Conservation (phyloP, 2,888 invertebrate genomes). For the Orthonevra nobilis region DNA sequence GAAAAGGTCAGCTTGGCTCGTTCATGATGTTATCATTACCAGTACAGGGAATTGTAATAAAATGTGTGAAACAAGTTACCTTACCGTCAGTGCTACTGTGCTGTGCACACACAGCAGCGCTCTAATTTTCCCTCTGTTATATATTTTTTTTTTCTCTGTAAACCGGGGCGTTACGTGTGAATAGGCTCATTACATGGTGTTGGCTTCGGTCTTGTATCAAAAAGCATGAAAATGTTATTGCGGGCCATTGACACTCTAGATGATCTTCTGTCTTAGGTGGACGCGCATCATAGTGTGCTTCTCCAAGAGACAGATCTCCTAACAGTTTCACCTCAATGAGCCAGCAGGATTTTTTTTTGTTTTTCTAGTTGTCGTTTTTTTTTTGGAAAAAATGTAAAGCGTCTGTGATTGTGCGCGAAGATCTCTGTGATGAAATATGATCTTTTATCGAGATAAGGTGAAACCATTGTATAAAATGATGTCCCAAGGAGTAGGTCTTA, state of each 20-base stretch:
- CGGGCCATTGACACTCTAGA: conserved; percentile 62
- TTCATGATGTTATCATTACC: conserved; percentile 52
- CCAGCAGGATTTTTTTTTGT: conserved; percentile 29
- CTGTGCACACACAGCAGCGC: conserved; percentile 25
- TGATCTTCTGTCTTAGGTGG: no score
- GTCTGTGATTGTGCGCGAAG: conserved; percentile 51
- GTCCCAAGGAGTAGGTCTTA: conserved; percentile 60
- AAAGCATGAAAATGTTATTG: conserved; percentile 49
- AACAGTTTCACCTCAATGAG: conserved; percentile 49
- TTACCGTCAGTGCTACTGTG: conserved; percentile 47
- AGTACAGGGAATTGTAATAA: conserved; percentile 69
- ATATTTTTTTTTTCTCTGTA: conserved; percentile 33
- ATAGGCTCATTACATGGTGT: conserved; percentile 59
- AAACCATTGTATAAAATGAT: conserved; percentile 64
- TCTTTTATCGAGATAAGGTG: conserved; percentile 70
- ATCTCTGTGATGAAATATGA: conserved; percentile 67
- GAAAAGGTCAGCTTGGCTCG: conserved; percentile 61
- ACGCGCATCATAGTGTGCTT: background rate
- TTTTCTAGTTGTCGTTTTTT: no score
- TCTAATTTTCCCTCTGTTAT: conserved; percentile 52
- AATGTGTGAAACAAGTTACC: conserved; percentile 70
- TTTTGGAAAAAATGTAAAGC: no score
- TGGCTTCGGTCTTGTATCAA: conserved; percentile 21
- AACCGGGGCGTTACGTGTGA: conserved; percentile 58
- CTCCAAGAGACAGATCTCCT: conserved; percentile 4